Evolutionary conservation across 2,888 invertebrate species (phyloP), one percentile per base, ranked within the genome.

Genomic region (Oligia fasciuncula): DNA sequence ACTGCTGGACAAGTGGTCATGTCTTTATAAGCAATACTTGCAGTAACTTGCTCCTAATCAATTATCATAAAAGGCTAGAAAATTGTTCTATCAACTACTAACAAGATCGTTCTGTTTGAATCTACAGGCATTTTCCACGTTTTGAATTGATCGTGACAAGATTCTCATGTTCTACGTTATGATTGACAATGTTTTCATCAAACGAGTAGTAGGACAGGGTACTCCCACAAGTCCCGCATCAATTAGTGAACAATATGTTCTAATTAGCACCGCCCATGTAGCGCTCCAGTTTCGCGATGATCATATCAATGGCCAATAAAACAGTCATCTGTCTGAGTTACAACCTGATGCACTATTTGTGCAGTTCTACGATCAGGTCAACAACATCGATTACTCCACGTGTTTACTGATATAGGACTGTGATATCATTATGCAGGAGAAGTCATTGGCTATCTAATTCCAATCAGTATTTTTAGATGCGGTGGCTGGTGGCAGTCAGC

Each of bases 181-280:
- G 19, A 43, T 75, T 40, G 35, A 35, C 54, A 63, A 79, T 79
- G 73, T 66, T 65, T 65, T 54, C 40, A 57, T 43, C 1, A 54
- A 46, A 51, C n/a, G 29, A 35, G 14, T 40, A 17, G 57, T 49
- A 67, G 73, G 49, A 35, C 65, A 6, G 11, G 23, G 54, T 70
- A 67, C 67, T 83, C 74, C 86, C 83, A 86, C 86, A 79, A 67
- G 65, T 83, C 74, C 86, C 83, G 83, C 86, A 79, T 74, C 71
- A 67, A 78, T 83, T 86, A 83, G 29, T 60, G 11, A 46, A 76
- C 82, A 81, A 75, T 77, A 76, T 74, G 71, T 29, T 51, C 72
- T 79, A 83, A 83, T 86, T 77, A 86, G 66, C 46, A 6, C n/a
- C 40, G 76, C 73, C 66, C 60, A 60, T 76, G 78, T 51, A 11